These are phyloP conservation scores for Ceratina japonica DNA, from an alignment of 1,140 invertebrate species.

Conservation along the genomic window DNA sequence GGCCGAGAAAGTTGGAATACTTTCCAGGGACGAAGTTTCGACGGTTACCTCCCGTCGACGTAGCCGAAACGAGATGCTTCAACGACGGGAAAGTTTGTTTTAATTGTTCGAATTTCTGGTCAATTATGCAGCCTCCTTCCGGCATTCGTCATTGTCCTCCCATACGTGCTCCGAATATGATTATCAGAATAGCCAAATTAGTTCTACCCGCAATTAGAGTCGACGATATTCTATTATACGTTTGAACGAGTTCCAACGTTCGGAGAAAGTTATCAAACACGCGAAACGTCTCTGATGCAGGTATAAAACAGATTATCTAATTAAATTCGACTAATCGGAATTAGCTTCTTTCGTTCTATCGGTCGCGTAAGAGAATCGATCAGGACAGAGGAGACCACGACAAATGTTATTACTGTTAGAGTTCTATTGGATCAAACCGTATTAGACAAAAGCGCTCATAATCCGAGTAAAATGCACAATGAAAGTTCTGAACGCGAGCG, in stretches of 20 bases:
- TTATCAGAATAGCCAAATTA: not conserved
- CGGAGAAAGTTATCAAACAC: too few relatives aligned
- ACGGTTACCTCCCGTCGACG: constrained; percentile 4
- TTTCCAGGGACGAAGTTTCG: constrained; percentile 43
- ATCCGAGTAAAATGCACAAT: constrained; percentile 7
- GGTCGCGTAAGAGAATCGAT: not conserved
- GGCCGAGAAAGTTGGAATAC: constrained; percentile 42
- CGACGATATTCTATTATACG: too few relatives aligned
- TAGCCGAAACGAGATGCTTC: constrained; percentile 6
- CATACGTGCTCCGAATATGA: not conserved
- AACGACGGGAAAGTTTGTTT: constrained; percentile 30
- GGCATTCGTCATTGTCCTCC: not conserved
- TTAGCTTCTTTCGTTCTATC: too few relatives aligned
- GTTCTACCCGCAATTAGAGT: not conserved
- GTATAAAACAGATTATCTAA: not conserved
- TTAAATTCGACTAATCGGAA: too few relatives aligned
- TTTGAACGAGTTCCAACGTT: too few relatives aligned
- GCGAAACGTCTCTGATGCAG: too few relatives aligned
- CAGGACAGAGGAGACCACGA: not conserved
- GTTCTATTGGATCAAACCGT: not conserved
- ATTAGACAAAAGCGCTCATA: constrained; percentile 2
- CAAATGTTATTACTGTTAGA: not conserved
- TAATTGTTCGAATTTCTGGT: constrained; percentile 49
- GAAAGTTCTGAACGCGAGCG: not conserved
- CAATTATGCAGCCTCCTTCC: constrained; percentile 35